These are phyloP conservation scores for Xenopus borealis DNA, from an alignment of 2,113 vertebrate genomes.

Conservation along the genomic window DNA sequence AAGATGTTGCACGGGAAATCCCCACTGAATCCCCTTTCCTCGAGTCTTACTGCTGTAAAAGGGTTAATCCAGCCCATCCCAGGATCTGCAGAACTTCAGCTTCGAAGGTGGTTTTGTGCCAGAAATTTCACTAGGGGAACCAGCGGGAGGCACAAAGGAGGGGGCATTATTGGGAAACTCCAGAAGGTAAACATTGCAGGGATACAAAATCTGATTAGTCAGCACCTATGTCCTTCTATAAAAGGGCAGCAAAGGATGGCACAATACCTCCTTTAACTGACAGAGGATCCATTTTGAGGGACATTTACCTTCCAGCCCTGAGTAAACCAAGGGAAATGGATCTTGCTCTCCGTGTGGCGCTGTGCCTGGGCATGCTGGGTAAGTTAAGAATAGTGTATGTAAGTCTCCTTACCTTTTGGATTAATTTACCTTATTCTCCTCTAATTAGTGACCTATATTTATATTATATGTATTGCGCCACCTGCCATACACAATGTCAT, in stretches of 20 bases:
- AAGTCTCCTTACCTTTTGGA: no score
- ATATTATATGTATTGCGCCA: no score
- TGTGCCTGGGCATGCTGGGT: slow-evolving; percentile 35
- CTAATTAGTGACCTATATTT: no score
- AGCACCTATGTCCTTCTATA: slow-evolving; percentile 18
- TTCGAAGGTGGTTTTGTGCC: neutral
- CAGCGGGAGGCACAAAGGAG: slow-evolving; percentile 1
- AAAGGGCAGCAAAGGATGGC: slow-evolving; percentile 2
- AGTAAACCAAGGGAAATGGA: slow-evolving; percentile 12
- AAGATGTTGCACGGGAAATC: slow-evolving; percentile 15
- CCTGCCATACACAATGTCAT: no score
- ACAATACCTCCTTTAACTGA: slow-evolving; percentile 22
- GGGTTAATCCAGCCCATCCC: neutral
- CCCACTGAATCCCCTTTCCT: slow-evolving; percentile 10
- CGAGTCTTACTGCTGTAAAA: neutral
- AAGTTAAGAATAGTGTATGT: neutral
- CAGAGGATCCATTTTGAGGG: neutral
- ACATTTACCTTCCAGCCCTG: neutral
- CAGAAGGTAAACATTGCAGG: slow-evolving; percentile 36
- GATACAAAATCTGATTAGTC: slow-evolving; percentile 32
- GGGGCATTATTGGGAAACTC: slow-evolving; percentile 24
- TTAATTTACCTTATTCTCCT: no score
- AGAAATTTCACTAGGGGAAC: neutral
- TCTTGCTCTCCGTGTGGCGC: slow-evolving; percentile 2
- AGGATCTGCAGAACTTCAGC: slow-evolving; percentile 1